Percentiles rank a stretch among this genome's conserved stretches.
Evolutionary conservation across 1,140 invertebrate genomes (phyloP).

Genomic region (Zeugodacus cucurbitae): DNA sequence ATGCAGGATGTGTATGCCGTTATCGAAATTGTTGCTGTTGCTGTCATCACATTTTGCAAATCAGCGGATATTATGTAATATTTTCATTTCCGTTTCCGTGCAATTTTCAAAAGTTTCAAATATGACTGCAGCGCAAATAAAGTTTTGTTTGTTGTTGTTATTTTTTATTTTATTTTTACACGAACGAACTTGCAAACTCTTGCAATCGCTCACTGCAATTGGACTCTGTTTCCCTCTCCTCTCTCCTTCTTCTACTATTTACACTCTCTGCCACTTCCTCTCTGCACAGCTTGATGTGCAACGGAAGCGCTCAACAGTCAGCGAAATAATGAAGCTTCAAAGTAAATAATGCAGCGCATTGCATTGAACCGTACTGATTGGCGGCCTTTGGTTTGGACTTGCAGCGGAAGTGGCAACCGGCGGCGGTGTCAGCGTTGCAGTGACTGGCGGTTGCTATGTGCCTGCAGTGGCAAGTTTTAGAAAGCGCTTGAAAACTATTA

Average conservation of each 20-base stretch:
- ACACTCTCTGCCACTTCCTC: too few species aligned
- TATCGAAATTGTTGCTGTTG: not conserved
- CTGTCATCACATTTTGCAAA: not conserved
- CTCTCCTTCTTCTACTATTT: not conserved
- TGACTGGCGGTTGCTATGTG: too few species aligned
- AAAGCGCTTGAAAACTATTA: too few species aligned
- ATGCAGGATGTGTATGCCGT: not conserved
- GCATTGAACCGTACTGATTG: not conserved
- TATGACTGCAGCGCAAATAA: not conserved
- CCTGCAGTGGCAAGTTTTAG: too few species aligned
- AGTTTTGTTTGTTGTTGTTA: not conserved
- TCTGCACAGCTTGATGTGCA: not conserved
- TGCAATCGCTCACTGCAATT: not conserved
- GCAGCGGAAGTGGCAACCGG: not conserved
- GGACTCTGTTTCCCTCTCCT: not conserved
- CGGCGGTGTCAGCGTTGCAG: not conserved
- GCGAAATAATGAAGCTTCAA: constrained; percentile 20
- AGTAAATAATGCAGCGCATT: not conserved
- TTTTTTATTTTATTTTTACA: not conserved
- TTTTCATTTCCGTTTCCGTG: constrained; percentile 18
- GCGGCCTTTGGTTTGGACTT: not conserved
- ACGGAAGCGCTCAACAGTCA: constrained; percentile 10
- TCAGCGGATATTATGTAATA: constrained; percentile 28
- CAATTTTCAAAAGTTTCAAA: constrained; percentile 24
- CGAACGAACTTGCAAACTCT: not conserved